Evolutionary conservation across 2,888 invertebrate species (phyloP).

Genomic region (Drosophila planitibia): DNA sequence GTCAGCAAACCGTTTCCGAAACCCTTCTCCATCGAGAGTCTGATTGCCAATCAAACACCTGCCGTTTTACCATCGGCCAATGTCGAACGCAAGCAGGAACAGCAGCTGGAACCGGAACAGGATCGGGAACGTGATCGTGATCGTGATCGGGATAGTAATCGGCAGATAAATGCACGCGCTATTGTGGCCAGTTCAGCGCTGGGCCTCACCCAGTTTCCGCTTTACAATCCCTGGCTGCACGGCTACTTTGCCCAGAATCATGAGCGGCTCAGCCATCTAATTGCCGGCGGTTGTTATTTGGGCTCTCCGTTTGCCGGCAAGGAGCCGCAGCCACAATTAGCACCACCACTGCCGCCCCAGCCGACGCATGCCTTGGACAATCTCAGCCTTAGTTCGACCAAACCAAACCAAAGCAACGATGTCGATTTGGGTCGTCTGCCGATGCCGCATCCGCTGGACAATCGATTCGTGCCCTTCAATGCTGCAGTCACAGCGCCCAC

Average conservation of each 20-base stretch:
- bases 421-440: conserved; percentile 39
- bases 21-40: conserved; percentile 85
- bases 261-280: conserved; percentile 83
- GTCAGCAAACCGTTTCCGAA: conserved; percentile 81
- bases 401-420: conserved; percentile 32
- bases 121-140: conserved; percentile 30
- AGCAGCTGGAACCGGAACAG: conserved; percentile 17
- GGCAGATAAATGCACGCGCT: conserved; percentile 77
- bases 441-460: conserved; percentile 65
- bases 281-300: conserved; percentile 79
- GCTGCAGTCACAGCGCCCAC: conserved; percentile 49
- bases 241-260: conserved; percentile 85
- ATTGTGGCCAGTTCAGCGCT: conserved; percentile 80
- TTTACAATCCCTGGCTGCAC: conserved; percentile 85
- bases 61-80: conserved; percentile 24
- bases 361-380: conserved; percentile 59
- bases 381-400: conserved; percentile 41
- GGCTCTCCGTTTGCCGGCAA: conserved; percentile 51
- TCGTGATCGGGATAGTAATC: conserved; percentile 41
- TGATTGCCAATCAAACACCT: conserved; percentile 83
- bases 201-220: conserved; percentile 83
- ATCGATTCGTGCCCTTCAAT: conserved; percentile 76
- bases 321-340: conserved; percentile 39
- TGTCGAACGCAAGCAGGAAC: conserved; percentile 9
- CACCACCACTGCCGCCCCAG: conserved; percentile 23